phyloP scores from a whole-genome alignment of 2,113 vertebrate species.

The Cheilinus undulatus region DNA sequence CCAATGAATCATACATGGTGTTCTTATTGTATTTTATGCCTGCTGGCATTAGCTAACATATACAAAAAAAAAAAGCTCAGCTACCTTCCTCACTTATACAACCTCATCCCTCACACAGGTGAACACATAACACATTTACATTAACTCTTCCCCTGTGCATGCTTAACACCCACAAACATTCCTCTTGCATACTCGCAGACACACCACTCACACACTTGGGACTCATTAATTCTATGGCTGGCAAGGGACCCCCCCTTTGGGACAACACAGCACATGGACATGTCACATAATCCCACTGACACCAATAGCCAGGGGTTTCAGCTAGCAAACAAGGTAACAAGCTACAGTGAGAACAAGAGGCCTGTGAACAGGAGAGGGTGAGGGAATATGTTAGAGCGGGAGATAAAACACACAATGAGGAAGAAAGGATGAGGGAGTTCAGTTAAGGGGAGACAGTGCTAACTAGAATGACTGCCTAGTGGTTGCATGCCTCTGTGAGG shows the following conservation, averaged over 20 bases:
- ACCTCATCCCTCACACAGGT: constrained; percentile 8
- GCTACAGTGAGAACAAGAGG: constrained; percentile 8
- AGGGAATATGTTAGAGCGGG: neutral
- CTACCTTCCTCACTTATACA: constrained; percentile 8
- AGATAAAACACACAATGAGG: neutral
- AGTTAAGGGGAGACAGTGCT: neutral
- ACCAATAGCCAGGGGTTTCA: constrained; percentile 35
- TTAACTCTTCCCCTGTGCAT: constrained; percentile 26
- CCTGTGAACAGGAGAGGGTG: neutral
- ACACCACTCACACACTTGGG: constrained; percentile 26
- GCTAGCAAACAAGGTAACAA: constrained; percentile 38
- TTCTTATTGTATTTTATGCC: constrained; percentile 1
- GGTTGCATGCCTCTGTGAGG: too few species aligned
- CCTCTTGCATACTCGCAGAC: constrained; percentile 12
- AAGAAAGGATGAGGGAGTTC: neutral
- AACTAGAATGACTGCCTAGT: too few species aligned
- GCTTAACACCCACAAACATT: neutral
- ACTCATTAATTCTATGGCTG: constrained; percentile 57
- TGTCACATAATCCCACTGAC: constrained; percentile 46
- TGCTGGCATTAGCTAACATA: neutral
- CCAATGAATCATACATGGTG: constrained; percentile 19
- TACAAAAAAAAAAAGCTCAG: neutral
- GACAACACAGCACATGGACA: constrained; percentile 43
- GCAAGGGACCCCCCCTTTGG: constrained; percentile 37
- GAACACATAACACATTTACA: constrained; percentile 16